Percentiles rank a stretch among this genome's conserved stretches.
Evolutionary conservation across 2,797 vertebrate species (phyloP).

Genomic region (Natrix natrix): DNA sequence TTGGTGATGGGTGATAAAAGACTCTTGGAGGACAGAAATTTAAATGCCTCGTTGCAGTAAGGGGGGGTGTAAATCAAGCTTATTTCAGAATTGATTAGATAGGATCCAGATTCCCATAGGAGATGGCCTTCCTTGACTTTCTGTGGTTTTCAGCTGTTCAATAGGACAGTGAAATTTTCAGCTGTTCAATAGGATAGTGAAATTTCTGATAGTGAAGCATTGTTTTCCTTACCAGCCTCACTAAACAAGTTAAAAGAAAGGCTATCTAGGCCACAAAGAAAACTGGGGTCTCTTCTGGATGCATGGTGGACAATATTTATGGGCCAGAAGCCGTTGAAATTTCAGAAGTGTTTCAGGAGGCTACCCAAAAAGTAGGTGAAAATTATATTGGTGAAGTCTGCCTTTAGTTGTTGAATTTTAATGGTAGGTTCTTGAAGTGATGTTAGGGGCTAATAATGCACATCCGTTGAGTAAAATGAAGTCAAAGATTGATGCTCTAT

Average conservation of each 20-base stretch:
- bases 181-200: background rate
- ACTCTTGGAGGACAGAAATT: background rate
- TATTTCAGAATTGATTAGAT: background rate
- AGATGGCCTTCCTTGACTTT: background rate
- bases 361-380: background rate
- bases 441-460: background rate
- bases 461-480: background rate
- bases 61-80: background rate
- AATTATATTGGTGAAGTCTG: background rate
- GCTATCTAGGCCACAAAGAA: background rate
- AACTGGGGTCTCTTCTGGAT: background rate
- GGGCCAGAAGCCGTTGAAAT: background rate
- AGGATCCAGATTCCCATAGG: background rate
- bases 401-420: background rate
- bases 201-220: background rate
- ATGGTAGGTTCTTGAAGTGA: background rate
- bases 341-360: background rate
- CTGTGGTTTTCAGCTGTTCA: background rate
- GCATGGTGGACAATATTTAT: background rate
- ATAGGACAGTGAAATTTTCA: background rate
- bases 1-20: background rate
- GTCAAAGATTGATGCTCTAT: background rate
- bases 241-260: background rate
- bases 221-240: background rate
- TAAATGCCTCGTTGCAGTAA: background rate